Evolutionary conservation across 2,797 vertebrate genomes (phyloP).

Genomic region (Pseudomugil tenellus): DNA sequence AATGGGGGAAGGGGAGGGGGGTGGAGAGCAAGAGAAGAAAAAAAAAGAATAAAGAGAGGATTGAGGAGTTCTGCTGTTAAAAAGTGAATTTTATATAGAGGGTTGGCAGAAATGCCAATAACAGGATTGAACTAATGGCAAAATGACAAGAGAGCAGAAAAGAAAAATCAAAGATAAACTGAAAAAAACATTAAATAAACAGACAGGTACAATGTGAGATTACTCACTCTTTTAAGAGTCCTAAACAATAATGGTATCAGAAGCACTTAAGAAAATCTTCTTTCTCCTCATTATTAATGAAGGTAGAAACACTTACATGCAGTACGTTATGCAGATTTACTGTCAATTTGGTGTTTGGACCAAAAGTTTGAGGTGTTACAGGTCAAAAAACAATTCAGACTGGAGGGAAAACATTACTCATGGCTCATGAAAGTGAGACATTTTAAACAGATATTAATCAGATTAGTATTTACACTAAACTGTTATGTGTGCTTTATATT

Average conservation of each 20-base stretch:
- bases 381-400: not conserved
- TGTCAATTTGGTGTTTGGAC: not conserved
- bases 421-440: not conserved
- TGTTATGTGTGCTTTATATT: not conserved
- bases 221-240: slow-evolving; percentile 31
- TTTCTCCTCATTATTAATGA: slow-evolving; percentile 20
- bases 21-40: slow-evolving; percentile 14
- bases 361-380: not conserved
- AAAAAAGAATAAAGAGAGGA: slow-evolving; percentile 15
- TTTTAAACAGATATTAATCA: not conserved
- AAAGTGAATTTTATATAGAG: slow-evolving; percentile 40
- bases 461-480: not conserved
- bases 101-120: slow-evolving; percentile 49
- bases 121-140: slow-evolving; percentile 40
- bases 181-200: not conserved
- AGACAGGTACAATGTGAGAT: slow-evolving; percentile 17
- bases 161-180: slow-evolving; percentile 16
- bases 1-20: slow-evolving; percentile 15
- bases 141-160: slow-evolving; percentile 30
- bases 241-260: slow-evolving; percentile 39
- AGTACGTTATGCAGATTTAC: slow-evolving; percentile 4
- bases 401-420: not conserved
- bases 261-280: slow-evolving; percentile 30
- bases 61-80: slow-evolving; percentile 41
- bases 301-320: slow-evolving; percentile 18